Base-by-base conservation (phyloP, 1,140 invertebrate genomes). In the Drosophila paulistorum region DNA sequence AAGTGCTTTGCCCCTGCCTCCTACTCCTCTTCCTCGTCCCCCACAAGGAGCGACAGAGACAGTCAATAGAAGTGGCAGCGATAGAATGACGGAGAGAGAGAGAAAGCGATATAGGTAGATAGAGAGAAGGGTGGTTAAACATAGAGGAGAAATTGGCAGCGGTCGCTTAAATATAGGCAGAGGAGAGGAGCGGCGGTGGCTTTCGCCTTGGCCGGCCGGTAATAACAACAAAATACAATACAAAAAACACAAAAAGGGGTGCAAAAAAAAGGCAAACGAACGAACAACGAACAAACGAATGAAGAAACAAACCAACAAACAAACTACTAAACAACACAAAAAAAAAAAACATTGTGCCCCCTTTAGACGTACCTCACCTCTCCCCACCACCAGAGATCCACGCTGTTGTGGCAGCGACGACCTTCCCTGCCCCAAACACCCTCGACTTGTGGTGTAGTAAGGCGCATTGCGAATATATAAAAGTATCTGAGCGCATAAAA, bases 401-500 rank as follows among this genome's bases (percentile, higher is more conserved):
- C 35, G 7, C 7, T 35, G n/a, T 45, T 7, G 5, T 48, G n/a
- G 45, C 45, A 51, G 45, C 45, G 3, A 3, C 45, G 45, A 48
- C 45, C 45, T 48, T 48, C 20, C 45, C 45, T 23, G 45, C 45
- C 6, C 7, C 17, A 17, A 51, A 51, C 9, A 23, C 7, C 45
- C 55, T 26, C 26, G 14, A 23, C 30, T 65, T 48, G 55, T 54
- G 58, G 65, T 30, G 63, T 35, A 55, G 60, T 60, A 60, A 59
- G 66, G 83, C 79, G 89, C 81, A 81, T 90, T 84, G 90, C 82
- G 73, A 91, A 91, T 91, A 77, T 91, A 91, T 91, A 91, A 91
- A 91, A 91, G 86, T 91, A 91, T 87, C 80, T 77, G 76, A 71
- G 78, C 80, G 85, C 84, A 84, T 91, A 91, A 91, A 91, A 91